Conservation (phyloP, 2,888 invertebrate species). For the Baronia brevicornis region DNA sequence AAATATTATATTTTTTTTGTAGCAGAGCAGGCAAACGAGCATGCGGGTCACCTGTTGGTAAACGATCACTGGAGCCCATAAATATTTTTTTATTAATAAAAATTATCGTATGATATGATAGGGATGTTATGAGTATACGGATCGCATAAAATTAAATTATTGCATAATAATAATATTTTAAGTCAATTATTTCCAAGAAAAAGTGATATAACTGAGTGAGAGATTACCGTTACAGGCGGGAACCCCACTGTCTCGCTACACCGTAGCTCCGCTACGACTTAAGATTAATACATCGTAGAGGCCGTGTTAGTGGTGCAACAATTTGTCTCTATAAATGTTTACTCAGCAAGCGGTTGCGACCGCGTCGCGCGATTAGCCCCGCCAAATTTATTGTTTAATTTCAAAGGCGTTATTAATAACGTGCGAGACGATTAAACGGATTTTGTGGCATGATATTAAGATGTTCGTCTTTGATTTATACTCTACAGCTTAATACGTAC, state of each 20-base stretch:
- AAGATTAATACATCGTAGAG: slow-evolving; percentile 71
- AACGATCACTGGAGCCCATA: too few species aligned
- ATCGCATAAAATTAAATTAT: too few species aligned
- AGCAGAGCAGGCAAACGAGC: too few species aligned
- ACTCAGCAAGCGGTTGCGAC: slow-evolving; percentile 67
- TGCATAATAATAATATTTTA: too few species aligned
- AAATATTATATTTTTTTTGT: too few species aligned
- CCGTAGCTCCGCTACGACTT: slow-evolving; percentile 44
- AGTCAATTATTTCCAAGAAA: slow-evolving; percentile 11
- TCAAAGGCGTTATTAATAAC: slow-evolving; percentile 73
- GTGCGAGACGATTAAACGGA: slow-evolving; percentile 68
- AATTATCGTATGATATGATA: too few species aligned
- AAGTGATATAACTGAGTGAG: slow-evolving; percentile 25
- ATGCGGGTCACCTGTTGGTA: too few species aligned
- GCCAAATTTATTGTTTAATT: slow-evolving; percentile 75
- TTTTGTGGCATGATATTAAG: slow-evolving; percentile 60
- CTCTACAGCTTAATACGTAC: slow-evolving; percentile 44
- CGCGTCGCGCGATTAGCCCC: slow-evolving; percentile 68
- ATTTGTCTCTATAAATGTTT: slow-evolving; percentile 76
- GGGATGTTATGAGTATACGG: too few species aligned
- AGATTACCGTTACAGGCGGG: slow-evolving; percentile 27
- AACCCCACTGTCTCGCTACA: slow-evolving; percentile 31
- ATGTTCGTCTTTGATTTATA: slow-evolving; percentile 64
- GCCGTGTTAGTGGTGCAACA: slow-evolving; percentile 67
- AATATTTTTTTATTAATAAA: too few species aligned